A percentile compares a stretch with the other conserved stretches of the same genome.
These are phyloP conservation scores for Habrosyne pyritoides DNA, from an alignment of 2,888 invertebrate species.

Conservation along the genomic window DNA sequence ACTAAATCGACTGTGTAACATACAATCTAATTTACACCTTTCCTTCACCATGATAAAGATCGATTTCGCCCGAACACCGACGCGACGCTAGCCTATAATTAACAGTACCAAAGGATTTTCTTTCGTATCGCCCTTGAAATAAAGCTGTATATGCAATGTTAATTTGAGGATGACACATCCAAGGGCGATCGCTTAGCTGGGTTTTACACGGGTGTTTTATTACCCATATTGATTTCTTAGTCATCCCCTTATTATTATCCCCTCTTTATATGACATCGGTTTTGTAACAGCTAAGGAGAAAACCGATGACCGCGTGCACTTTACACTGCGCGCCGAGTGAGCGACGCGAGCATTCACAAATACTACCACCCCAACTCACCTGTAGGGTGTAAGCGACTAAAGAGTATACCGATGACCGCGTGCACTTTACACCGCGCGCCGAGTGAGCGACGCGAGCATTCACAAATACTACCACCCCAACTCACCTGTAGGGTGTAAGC, in stretches of 20 bases:
- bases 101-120: not conserved
- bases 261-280: no score
- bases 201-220: not conserved
- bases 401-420: no score
- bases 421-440: no score
- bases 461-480: no score
- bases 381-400: no score
- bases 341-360: no score
- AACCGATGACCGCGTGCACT: no score
- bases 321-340: no score
- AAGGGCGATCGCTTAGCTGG: not conserved
- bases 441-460: no score
- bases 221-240: not conserved
- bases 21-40: not conserved
- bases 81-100: not conserved
- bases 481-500: no score
- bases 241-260: not conserved
- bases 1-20: not conserved
- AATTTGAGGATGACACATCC: not conserved
- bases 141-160: not conserved
- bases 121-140: not conserved
- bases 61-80: not conserved
- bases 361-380: no score
- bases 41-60: conserved; percentile 3
- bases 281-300: no score